Conservation (phyloP, 1,140 invertebrate species). For the Lethocerus indicus region DNA sequence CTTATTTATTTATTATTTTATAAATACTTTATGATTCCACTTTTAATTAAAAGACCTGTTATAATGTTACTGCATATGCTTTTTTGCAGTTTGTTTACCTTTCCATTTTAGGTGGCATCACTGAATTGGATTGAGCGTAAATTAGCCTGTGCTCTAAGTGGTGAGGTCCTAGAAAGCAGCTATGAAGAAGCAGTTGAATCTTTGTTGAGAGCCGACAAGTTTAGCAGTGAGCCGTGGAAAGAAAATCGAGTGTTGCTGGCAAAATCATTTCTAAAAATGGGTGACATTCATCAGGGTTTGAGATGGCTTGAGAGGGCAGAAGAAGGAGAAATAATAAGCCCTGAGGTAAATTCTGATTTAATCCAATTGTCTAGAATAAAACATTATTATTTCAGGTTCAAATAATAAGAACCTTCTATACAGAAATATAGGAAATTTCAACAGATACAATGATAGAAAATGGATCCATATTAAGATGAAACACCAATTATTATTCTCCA, state of each 20-base stretch:
- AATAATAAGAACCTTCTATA: too few relatives aligned
- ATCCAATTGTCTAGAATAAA: too few relatives aligned
- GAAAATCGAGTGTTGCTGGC: constrained; percentile 52
- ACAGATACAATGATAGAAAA: too few relatives aligned
- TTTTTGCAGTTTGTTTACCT: constrained; percentile 11
- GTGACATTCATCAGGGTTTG: constrained; percentile 33
- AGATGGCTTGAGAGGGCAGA: constrained; percentile 35
- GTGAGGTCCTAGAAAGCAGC: constrained; percentile 40
- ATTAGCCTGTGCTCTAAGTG: constrained; percentile 49
- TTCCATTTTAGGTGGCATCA: constrained; percentile 30
- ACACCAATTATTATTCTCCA: too few relatives aligned
- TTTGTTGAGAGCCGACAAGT: constrained; percentile 43
- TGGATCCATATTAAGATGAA: too few relatives aligned
- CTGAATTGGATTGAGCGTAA: constrained; percentile 54
- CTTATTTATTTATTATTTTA: too few relatives aligned
- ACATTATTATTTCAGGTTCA: too few relatives aligned
- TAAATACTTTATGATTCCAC: too few relatives aligned
- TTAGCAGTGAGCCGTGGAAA: constrained; percentile 41
- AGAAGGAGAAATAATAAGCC: constrained; percentile 11
- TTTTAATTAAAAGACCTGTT: too few relatives aligned
- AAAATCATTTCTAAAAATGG: constrained; percentile 28
- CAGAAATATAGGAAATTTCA: too few relatives aligned
- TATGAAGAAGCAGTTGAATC: constrained; percentile 45
- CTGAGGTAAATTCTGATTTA: constrained; percentile 14
- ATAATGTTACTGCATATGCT: too few relatives aligned